Conservation (phyloP, 2,888 invertebrate genomes). For the Salpingus planirostris region DNA sequence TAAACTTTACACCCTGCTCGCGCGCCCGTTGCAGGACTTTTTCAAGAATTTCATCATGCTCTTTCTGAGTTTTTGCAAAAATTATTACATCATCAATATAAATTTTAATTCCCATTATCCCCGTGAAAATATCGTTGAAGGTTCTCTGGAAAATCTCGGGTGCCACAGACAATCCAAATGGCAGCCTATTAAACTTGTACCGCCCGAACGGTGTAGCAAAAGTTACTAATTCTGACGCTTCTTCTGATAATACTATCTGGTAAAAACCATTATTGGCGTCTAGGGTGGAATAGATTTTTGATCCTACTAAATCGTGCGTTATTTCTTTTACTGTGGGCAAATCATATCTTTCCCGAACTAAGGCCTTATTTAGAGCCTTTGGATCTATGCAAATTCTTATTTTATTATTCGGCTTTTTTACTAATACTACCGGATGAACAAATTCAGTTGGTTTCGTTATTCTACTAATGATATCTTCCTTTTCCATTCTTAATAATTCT, state of each 20-base stretch:
- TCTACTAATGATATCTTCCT: too few relatives aligned
- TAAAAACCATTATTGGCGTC: too few relatives aligned
- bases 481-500: too few relatives aligned
- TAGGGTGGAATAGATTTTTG: too few relatives aligned
- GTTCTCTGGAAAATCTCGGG: slow-evolving; percentile 22
- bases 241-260: slow-evolving; percentile 16
- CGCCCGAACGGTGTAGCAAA: slow-evolving; percentile 23
- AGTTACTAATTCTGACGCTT: slow-evolving; percentile 19
- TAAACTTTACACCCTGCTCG: slow-evolving; percentile 17
- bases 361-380: too few relatives aligned
- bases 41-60: slow-evolving; percentile 18
- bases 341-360: too few relatives aligned
- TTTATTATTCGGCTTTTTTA: too few relatives aligned
- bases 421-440: too few relatives aligned
- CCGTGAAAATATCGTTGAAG: slow-evolving; percentile 20
- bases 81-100: slow-evolving; percentile 24
- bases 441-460: too few relatives aligned
- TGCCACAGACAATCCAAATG: slow-evolving; percentile 20
- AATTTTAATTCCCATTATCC: slow-evolving; percentile 16
- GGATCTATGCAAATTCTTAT: too few relatives aligned
- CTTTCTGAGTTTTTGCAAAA: slow-evolving; percentile 16
- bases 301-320: too few relatives aligned
- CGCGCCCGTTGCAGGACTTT: slow-evolving; percentile 16
- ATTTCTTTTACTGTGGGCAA: too few relatives aligned
- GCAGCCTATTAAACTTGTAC: slow-evolving; percentile 18